A percentile compares a stretch with the other conserved stretches of the same genome.
phyloP scores from a whole-genome alignment of 1,140 invertebrate genomes.

The Delia radicum region DNA sequence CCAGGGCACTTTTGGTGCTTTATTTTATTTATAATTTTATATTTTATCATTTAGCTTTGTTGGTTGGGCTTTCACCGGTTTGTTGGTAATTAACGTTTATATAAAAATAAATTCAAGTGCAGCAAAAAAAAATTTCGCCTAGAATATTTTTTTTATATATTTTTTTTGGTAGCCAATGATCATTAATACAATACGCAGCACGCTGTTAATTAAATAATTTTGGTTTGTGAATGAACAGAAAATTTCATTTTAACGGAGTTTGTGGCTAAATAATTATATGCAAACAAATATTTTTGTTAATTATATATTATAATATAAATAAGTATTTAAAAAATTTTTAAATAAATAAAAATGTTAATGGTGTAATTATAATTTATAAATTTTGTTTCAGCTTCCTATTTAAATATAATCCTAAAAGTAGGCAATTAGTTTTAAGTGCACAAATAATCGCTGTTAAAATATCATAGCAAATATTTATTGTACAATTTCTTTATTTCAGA shows the following conservation, averaged over 20 bases:
- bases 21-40: no score
- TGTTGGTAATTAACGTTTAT: background rate
- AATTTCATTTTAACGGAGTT: slow-evolving; percentile 48
- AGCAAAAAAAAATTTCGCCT: background rate
- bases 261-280: slow-evolving; percentile 37
- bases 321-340: slow-evolving; percentile 9
- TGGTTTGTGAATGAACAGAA: slow-evolving; percentile 8
- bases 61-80: background rate
- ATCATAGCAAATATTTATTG: no score
- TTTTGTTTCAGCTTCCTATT: background rate
- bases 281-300: no score
- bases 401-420: background rate
- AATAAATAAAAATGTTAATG: slow-evolving; percentile 3
- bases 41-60: background rate
- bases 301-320: no score
- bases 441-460: no score
- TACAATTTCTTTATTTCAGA: no score
- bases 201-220: slow-evolving; percentile 8
- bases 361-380: background rate
- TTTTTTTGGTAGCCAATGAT: background rate
- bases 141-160: no score
- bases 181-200: background rate
- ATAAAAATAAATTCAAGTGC: no score
- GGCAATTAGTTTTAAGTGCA: no score
- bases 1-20: no score